phyloP scores from a whole-genome alignment of 2,888 invertebrate species.

The Brachypterus glaber region DNA sequence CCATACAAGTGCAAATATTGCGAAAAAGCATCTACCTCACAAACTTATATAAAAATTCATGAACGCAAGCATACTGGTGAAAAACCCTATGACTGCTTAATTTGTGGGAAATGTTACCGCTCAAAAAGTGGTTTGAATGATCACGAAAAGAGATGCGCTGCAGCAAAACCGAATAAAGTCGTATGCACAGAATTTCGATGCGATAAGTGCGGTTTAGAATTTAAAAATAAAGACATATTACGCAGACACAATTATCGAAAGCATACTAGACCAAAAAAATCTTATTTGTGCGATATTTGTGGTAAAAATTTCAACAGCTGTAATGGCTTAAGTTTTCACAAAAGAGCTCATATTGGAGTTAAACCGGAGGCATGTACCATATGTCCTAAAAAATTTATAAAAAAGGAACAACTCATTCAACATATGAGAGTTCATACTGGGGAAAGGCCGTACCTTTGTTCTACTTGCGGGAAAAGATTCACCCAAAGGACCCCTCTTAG shows the following conservation, averaged over 20 bases:
- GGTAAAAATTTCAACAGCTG: slow-evolving; percentile 23
- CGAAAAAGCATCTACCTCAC: too few species aligned
- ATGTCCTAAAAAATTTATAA: slow-evolving; percentile 22
- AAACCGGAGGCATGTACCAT: slow-evolving; percentile 16
- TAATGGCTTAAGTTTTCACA: slow-evolving; percentile 20
- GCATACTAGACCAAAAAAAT: too few species aligned
- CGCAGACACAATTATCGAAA: too few species aligned
- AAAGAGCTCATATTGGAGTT: slow-evolving; percentile 13
- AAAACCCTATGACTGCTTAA: slow-evolving; percentile 3
- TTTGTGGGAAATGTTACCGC: slow-evolving; percentile 1
- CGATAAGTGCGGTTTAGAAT: background rate
- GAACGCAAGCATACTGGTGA: slow-evolving; percentile 20
- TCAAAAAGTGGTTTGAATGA: too few species aligned
- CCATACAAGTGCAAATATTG: too few species aligned
- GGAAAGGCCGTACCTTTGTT: slow-evolving; percentile 23
- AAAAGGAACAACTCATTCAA: slow-evolving; percentile 24
- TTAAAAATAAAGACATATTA: background rate
- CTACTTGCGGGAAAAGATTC: slow-evolving; percentile 43
- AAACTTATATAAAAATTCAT: slow-evolving; percentile 14
- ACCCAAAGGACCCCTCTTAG: slow-evolving; percentile 44
- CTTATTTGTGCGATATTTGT: slow-evolving; percentile 26
- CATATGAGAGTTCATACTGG: slow-evolving; percentile 19
- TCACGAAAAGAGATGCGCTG: too few species aligned
- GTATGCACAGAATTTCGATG: too few species aligned
- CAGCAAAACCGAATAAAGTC: too few species aligned